Evolutionary conservation across 2,797 vertebrate species (phyloP), one percentile per base, ranked within the genome.

Genomic region (Melanogrammus aeglefinus): DNA sequence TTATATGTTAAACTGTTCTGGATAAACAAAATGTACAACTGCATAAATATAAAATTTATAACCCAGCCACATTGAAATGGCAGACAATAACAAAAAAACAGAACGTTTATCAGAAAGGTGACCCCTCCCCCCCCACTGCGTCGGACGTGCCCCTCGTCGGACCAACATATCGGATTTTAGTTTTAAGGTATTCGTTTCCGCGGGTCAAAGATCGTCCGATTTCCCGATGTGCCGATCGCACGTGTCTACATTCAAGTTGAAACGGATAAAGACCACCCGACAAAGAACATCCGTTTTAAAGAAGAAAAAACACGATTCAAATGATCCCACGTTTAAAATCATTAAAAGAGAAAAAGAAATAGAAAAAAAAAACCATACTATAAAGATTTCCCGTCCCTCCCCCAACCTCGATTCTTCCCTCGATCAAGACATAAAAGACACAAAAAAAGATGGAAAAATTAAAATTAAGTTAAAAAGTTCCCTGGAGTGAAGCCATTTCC

Each of bases 21-120:
- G 95, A 87, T 96, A 95, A 95, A 71, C 96, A 95, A 95, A 97
- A 97, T 95, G 94, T 97, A 98, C 96, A 97, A 95, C 96, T 96
- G 96, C 95, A 97, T 97, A 97, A 97, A 97, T 97, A 96, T 95
- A 97, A 96, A 97, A 96, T 93, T 74, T 95, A 93, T 95, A 95
- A 94, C 95, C 31, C 31, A 33, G 95, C 95, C 94, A 95, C 93
- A 95, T 95, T 96, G 85, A 63, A 96, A 96, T 95, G 96, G 94
- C 91, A 33, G 31, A 33, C 31, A 33, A 94, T 94, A 94, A 69
- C 24, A 31, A 71, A 29, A 71, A 10, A 13, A 71, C 29, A 31
- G 73, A 95, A 97, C 95, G 96, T 96, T 96, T 92, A 83, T 83
- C 88, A 94, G 92, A 95, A 95, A 94, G 14, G 94, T 94, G 12